Conservation (phyloP, 2,113 vertebrate species). For the Esox niger region DNA sequence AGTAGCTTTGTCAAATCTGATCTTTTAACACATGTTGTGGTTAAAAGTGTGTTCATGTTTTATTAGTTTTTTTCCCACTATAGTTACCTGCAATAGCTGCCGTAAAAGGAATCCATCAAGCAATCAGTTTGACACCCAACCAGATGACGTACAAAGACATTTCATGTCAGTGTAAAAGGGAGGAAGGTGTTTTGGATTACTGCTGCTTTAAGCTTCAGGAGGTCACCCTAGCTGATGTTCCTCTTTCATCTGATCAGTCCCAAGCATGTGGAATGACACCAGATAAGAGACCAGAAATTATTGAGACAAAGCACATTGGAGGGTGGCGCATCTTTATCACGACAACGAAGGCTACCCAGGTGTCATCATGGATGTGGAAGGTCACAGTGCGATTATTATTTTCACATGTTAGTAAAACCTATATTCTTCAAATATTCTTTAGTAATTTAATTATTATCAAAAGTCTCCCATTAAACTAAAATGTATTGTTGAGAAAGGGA, state of each 20-base stretch:
- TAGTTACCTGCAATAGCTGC: too few species aligned
- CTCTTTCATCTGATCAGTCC: constrained; percentile 23
- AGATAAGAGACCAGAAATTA: constrained; percentile 1
- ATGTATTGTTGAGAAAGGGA: too few species aligned
- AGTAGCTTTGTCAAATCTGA: too few species aligned
- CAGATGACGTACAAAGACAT: constrained; percentile 20
- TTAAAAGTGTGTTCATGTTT: too few species aligned
- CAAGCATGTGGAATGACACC: constrained; percentile 12
- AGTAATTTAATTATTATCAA: too few species aligned
- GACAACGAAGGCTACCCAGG: constrained; percentile 18
- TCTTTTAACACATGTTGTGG: too few species aligned
- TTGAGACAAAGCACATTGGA: background rate
- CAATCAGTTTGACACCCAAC: constrained; percentile 11
- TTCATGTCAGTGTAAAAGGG: constrained; percentile 18
- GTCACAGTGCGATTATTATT: too few species aligned
- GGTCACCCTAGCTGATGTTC: constrained; percentile 18
- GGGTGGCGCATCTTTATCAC: constrained; percentile 7
- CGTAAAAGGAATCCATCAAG: constrained; percentile 24
- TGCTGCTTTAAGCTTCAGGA: constrained; percentile 14
- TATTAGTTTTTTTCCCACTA: too few species aligned
- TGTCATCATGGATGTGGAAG: constrained; percentile 23
- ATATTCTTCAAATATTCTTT: too few species aligned
- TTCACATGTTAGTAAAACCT: too few species aligned
- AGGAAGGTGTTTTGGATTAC: constrained; percentile 25
- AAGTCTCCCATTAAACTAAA: too few species aligned